Evolutionary conservation across 2,797 vertebrate genomes (phyloP).

Genomic region (Spinus pinus): DNA sequence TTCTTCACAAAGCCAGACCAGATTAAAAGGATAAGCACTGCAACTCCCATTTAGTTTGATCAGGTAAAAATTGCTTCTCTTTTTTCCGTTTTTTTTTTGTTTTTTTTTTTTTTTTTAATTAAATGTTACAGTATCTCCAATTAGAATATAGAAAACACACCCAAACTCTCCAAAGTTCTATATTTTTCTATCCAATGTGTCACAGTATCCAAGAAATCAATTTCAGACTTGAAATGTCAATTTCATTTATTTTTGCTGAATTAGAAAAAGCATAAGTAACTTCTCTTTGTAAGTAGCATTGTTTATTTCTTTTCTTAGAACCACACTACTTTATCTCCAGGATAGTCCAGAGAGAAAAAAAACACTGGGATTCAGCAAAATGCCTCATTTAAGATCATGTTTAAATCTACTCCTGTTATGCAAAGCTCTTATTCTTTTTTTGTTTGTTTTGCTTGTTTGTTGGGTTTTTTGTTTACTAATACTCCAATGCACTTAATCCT

Average conservation of each 20-base stretch:
- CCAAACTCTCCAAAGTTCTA: background rate
- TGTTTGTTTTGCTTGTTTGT: background rate
- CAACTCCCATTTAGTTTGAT: background rate
- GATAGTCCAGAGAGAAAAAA: background rate
- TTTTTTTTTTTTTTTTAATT: background rate
- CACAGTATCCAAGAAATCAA: background rate
- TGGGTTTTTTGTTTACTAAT: background rate
- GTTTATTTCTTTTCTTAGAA: background rate
- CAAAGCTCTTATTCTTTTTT: background rate
- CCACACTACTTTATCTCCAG: background rate
- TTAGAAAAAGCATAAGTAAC: background rate
- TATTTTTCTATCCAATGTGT: background rate
- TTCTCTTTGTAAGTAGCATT: background rate
- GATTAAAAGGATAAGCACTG: background rate
- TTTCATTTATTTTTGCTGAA: background rate
- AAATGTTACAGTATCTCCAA: background rate
- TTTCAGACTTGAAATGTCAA: background rate
- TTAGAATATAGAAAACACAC: background rate
- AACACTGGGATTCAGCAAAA: background rate
- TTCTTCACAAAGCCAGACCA: background rate
- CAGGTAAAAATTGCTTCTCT: background rate
- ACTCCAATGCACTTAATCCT: background rate
- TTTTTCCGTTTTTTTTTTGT: background rate
- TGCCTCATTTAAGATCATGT: background rate
- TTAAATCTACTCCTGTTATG: background rate